phyloP scores from a whole-genome alignment of 2,888 invertebrate species.

The Chloroclystis v-ata region DNA sequence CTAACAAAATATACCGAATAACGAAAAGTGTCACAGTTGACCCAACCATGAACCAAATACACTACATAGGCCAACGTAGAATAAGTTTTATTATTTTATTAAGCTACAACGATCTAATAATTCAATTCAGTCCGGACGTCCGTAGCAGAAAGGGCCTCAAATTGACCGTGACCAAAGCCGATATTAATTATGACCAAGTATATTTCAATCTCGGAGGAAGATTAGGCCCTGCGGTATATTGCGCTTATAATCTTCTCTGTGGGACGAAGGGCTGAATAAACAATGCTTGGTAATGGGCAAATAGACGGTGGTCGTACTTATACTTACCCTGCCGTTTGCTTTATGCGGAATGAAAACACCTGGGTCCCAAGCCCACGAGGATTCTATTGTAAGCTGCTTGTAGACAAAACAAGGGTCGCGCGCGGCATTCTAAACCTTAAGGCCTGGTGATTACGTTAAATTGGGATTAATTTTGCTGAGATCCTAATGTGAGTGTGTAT shows the following conservation, averaged over 20 bases:
- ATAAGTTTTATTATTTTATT: too few species aligned
- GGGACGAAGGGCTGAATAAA: conserved; percentile 42
- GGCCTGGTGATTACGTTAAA: conserved; percentile 1
- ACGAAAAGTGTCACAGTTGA: too few species aligned
- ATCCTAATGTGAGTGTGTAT: neutral
- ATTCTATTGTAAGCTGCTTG: conserved; percentile 30
- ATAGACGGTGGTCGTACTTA: conserved; percentile 34
- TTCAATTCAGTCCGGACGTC: conserved; percentile 57
- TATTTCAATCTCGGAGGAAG: conserved; percentile 27
- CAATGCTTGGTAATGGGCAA: conserved; percentile 47
- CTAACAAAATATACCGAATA: too few species aligned
- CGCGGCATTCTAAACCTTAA: conserved; percentile 3
- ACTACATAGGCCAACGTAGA: too few species aligned
- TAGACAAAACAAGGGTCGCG: conserved; percentile 26
- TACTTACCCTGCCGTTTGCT: conserved; percentile 42
- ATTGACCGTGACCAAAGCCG: conserved; percentile 56
- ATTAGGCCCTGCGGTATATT: conserved; percentile 19
- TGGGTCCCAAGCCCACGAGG: conserved; percentile 33
- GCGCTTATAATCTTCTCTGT: conserved; percentile 30
- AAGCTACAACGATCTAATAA: conserved; percentile 36
- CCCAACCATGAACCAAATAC: too few species aligned
- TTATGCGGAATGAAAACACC: conserved; percentile 48
- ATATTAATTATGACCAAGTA: conserved; percentile 46
- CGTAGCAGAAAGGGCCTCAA: conserved; percentile 54
- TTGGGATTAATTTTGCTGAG: conserved; percentile 1